These are phyloP conservation scores for Phymastichus coffea DNA, from an alignment of 1,140 invertebrate species.

Conservation along the genomic window DNA sequence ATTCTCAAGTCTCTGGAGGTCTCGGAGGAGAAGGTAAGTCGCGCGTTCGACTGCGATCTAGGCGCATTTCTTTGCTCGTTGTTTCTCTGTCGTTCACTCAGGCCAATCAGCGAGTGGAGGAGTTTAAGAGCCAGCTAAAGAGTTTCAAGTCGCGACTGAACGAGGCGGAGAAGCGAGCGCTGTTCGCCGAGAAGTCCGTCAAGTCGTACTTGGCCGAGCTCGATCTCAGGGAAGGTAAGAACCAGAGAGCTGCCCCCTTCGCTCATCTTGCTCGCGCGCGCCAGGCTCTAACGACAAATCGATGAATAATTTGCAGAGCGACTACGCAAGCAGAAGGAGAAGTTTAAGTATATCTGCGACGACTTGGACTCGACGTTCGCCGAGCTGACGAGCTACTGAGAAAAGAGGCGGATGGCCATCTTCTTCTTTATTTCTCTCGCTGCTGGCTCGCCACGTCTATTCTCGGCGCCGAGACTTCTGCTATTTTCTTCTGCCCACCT, in stretches of 20 bases:
- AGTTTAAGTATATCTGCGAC: constrained; percentile 68
- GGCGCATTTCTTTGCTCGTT: not conserved
- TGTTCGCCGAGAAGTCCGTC: constrained; percentile 80
- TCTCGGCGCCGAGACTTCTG: no score
- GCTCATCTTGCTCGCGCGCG: not conserved
- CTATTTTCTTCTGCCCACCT: no score
- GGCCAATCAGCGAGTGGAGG: constrained; percentile 81
- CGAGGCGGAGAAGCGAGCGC: constrained; percentile 78
- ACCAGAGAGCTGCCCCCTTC: not conserved
- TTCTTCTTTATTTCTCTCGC: not conserved
- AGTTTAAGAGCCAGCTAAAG: constrained; percentile 78
- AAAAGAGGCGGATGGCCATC: not conserved
- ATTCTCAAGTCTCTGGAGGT: constrained; percentile 99
- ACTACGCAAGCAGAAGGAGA: constrained; percentile 74
- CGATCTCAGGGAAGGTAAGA: constrained; percentile 78
- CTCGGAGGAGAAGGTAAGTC: constrained; percentile 94
- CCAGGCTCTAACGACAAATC: not conserved
- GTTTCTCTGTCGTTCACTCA: constrained; percentile 40
- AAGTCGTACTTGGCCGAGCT: constrained; percentile 83
- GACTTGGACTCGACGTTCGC: constrained; percentile 87
- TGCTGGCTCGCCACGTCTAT: no score
- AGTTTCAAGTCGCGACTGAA: constrained; percentile 72
- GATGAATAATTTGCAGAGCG: constrained; percentile 63
- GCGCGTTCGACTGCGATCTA: not conserved
- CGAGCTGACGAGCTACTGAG: constrained; percentile 71